A percentile compares a stretch with the other conserved stretches of the same genome.
Evolutionary conservation across 2,888 invertebrate species (phyloP).

Genomic region (Eudemis profundana): DNA sequence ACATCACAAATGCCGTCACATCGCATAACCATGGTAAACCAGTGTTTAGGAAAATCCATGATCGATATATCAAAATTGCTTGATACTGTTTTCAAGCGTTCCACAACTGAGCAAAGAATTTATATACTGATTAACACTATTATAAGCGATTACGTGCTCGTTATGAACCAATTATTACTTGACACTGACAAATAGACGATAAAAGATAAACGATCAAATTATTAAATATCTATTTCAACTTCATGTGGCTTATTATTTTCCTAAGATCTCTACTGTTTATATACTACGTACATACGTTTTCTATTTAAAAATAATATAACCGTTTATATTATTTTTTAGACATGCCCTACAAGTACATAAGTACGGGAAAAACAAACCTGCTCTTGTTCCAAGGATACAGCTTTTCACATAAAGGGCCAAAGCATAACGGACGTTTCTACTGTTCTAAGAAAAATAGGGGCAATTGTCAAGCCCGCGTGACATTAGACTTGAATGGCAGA

Average conservation of each 20-base stretch:
- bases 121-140: no score
- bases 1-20: slow-evolving; percentile 6
- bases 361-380: slow-evolving; percentile 29
- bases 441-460: slow-evolving; percentile 41
- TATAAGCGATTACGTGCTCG: no score
- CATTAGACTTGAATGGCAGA: slow-evolving; percentile 33
- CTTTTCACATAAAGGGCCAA: slow-evolving; percentile 49
- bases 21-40: slow-evolving; percentile 28
- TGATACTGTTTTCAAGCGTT: background rate
- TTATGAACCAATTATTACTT: no score
- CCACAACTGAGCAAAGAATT: no score
- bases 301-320: background rate
- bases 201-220: no score
- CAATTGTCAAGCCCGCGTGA: slow-evolving; percentile 47
- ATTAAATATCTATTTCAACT: no score
- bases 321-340: background rate
- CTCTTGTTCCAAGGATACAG: slow-evolving; percentile 48
- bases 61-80: slow-evolving; percentile 9
- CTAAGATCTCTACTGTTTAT: no score
- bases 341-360: background rate
- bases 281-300: no score
- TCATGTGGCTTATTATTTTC: no score
- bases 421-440: background rate
- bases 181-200: no score
- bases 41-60: slow-evolving; percentile 10